Evolutionary conservation across 2,888 invertebrate genomes (phyloP).

Genomic region (Calameuta filiformis): DNA sequence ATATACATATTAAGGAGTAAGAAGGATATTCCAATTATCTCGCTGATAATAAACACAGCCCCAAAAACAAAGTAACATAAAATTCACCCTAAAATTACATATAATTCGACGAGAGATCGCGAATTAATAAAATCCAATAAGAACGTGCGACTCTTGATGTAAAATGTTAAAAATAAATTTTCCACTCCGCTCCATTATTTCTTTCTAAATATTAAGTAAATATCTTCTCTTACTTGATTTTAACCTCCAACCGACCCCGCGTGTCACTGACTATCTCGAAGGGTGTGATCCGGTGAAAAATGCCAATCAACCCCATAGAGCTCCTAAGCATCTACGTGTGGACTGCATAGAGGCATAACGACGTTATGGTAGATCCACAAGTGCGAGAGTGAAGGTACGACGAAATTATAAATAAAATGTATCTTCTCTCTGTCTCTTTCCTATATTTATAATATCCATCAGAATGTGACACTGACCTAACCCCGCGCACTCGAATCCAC

Average conservation of each 20-base stretch:
- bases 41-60: background rate
- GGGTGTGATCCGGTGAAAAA: background rate
- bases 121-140: too few relatives aligned
- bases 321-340: background rate
- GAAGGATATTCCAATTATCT: too few relatives aligned
- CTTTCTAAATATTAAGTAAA: background rate
- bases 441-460: background rate
- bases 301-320: background rate
- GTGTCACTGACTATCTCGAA: background rate
- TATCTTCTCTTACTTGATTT: background rate
- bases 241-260: background rate
- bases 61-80: background rate
- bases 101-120: too few relatives aligned
- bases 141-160: background rate
- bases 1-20: background rate
- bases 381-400: background rate
- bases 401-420: background rate
- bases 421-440: background rate
- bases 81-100: too few relatives aligned
- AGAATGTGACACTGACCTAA: slow-evolving; percentile 44
- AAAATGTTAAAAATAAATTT: background rate
- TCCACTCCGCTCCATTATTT: background rate
- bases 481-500: slow-evolving; percentile 52
- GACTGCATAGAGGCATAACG: too few relatives aligned
- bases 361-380: background rate